Percentiles rank a stretch among this genome's conserved stretches.
Evolutionary conservation across 2,113 vertebrate species (phyloP).

Genomic region (Oncorhynchus masou): DNA sequence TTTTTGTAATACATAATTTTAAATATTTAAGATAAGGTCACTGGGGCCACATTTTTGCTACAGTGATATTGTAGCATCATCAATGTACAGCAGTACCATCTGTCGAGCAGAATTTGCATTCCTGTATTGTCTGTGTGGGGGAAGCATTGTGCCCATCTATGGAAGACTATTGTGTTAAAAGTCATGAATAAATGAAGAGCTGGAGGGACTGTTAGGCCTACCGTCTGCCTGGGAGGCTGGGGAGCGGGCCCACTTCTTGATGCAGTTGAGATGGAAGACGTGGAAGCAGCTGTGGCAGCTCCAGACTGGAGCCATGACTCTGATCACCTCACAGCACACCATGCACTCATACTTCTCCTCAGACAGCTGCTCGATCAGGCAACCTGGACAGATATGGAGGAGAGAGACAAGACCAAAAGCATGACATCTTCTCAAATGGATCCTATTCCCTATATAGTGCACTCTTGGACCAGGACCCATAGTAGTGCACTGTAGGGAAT

Average conservation of each 20-base stretch:
- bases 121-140: not conserved
- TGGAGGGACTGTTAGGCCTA: slow-evolving; percentile 42
- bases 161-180: not conserved
- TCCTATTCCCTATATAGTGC: too few relatives aligned
- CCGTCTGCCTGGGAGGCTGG: slow-evolving; percentile 94
- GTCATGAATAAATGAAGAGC: not conserved
- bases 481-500: too few relatives aligned
- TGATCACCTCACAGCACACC: slow-evolving; percentile 94
- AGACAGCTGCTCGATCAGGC: slow-evolving; percentile 92
- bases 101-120: not conserved
- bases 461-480: too few relatives aligned
- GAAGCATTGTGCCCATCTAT: not conserved
- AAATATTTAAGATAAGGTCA: too few relatives aligned
- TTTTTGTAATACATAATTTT: too few relatives aligned
- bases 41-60: not conserved
- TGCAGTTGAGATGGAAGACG: slow-evolving; percentile 95
- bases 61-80: not conserved
- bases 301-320: slow-evolving; percentile 89
- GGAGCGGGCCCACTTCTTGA: slow-evolving; percentile 97
- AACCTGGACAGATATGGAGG: slow-evolving; percentile 70
- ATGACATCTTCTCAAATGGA: not conserved
- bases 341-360: slow-evolving; percentile 98
- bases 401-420: not conserved
- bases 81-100: not conserved
- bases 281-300: slow-evolving; percentile 96